Base-by-base conservation (phyloP, 2,113 vertebrate species). In the Ceyx melanurus region DNA sequence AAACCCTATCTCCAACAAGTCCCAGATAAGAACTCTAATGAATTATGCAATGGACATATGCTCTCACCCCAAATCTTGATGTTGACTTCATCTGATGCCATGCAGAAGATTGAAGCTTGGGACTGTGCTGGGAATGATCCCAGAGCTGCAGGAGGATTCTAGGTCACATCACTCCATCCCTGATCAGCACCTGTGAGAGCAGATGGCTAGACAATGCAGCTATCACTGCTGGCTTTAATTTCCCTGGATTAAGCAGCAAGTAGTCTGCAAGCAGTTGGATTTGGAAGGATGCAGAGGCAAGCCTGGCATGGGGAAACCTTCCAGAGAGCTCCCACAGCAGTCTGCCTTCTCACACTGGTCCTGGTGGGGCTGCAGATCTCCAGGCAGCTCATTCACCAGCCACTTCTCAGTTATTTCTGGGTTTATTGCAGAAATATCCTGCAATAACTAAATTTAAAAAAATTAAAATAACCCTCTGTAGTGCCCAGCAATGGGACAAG, bases 211-310 rank as follows among this genome's bases (percentile, higher is more conserved):
- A 89, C 85, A 87, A 58, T 76, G 68, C 16, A 62, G 90, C 85
- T 60, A 11, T 77, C 66, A 43, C 86, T 79, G 85, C 72, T 82
- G 91, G 71, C 16, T 94, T 96, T 96, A 80, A 97, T 96, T 94
- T 97, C 37, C 92, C 82, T 87, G 82, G 70, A 95, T 96, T 96
- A 96, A 97, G 93, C 53, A 96, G 78, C 50, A 65, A 89, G 85
- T 25, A 46, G 48, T 64, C 16, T 57, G 76, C 74, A 64, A 94
- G 82, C 68, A 25, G 37, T 79, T 91, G 74, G 81, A 94, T 95
- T 82, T 90, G 78, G 95, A 42, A 95, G 90, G 86, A 89, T 15
- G 20, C 14, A 76, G 86, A 70, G 75, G 94, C 61, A 87, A 45
- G 31, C 31, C 67, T 56, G 74, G 61, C 79, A 70, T 21, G 13